Base-by-base conservation (phyloP, 2,113 vertebrate genomes). In the Osmerus mordax region DNA sequence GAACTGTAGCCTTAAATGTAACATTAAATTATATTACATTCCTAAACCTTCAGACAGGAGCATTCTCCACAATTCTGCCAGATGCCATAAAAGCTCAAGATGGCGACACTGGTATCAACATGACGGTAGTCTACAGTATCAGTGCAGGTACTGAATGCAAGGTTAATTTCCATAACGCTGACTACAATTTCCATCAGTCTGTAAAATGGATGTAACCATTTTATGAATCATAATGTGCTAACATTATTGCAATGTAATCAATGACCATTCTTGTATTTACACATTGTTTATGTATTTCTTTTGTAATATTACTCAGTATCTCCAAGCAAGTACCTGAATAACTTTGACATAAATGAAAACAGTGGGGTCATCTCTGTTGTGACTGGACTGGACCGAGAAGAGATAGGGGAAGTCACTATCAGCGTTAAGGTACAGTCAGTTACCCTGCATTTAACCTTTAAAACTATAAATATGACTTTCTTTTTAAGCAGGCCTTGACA, bases 81-180 rank as follows among this genome's bases (percentile, higher is more conserved):
- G 92, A 90, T 25, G 29, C 79, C 0, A 90, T 95, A 66, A 64
- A 86, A 53, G 94, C 94, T 75, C 86, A 86, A 83, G 94, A 95
- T 70, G 94, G 92, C 65, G 94, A 95, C 75, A 84, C 0, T 0
- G 94, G 94, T 36, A 91, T 95, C 80, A 90, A 93, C 65, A 55
- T 87, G 79, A 53, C 83, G 76, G 7, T 94, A 2, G 5, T 75
- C 52, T 95, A 94, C 86, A 91, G 76, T 76, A 91, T 94, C 77
- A 76, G 23, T 6, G 2, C 69, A 70, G 91, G 91, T 91, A 73
- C 73, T 72, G 61, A 29, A 41, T 25, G 6, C 29, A 21, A 19
- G 15, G 7, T 14, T 59, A 25, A n/a, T 58, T 13, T 1, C 13
- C 47, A 21, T 55, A 25, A 29, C 16, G 41, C 28, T 23, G 21